Conservation (phyloP, 2,888 invertebrate species). For the Conchocele bisecta region DNA sequence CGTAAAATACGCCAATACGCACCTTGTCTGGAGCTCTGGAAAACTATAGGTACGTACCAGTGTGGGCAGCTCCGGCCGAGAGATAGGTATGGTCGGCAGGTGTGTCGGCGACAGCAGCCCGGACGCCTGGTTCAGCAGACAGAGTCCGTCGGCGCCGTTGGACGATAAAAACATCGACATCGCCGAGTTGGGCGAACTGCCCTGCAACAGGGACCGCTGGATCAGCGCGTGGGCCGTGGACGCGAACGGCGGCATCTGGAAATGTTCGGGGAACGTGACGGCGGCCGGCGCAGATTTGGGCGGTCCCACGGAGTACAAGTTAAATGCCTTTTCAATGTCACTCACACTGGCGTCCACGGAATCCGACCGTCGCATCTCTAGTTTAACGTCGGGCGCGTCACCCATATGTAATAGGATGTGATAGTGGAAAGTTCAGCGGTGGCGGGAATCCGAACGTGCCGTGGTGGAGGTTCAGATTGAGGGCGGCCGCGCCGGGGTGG, state of each 20-base stretch:
- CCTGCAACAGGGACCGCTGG: slow-evolving; percentile 56
- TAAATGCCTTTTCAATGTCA: slow-evolving; percentile 56
- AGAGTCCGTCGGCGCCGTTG: slow-evolving; percentile 54
- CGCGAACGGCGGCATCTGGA: slow-evolving; percentile 69
- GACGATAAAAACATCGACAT: slow-evolving; percentile 56
- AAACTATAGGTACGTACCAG: no score
- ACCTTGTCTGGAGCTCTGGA: no score
- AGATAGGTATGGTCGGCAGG: slow-evolving; percentile 24
- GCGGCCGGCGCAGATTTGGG: slow-evolving; percentile 44
- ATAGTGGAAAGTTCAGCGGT: slow-evolving; percentile 44
- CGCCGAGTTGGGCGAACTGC: slow-evolving; percentile 55
- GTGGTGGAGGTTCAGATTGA: slow-evolving; percentile 45
- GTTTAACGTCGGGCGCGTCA: no score
- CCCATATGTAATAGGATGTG: no score
- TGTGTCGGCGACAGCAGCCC: slow-evolving; percentile 47
- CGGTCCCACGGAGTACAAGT: slow-evolving; percentile 32
- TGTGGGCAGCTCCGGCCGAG: slow-evolving; percentile 48
- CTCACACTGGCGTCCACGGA: no score
- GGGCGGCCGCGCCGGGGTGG: slow-evolving; percentile 62
- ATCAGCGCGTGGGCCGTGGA: slow-evolving; percentile 59
- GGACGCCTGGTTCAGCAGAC: slow-evolving; percentile 43
- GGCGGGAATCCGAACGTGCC: slow-evolving; percentile 48
- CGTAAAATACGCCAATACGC: no score
- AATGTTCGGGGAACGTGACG: slow-evolving; percentile 47
- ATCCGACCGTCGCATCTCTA: no score